phyloP scores from a whole-genome alignment of 1,140 invertebrate genomes.

The Asobara japonica region DNA sequence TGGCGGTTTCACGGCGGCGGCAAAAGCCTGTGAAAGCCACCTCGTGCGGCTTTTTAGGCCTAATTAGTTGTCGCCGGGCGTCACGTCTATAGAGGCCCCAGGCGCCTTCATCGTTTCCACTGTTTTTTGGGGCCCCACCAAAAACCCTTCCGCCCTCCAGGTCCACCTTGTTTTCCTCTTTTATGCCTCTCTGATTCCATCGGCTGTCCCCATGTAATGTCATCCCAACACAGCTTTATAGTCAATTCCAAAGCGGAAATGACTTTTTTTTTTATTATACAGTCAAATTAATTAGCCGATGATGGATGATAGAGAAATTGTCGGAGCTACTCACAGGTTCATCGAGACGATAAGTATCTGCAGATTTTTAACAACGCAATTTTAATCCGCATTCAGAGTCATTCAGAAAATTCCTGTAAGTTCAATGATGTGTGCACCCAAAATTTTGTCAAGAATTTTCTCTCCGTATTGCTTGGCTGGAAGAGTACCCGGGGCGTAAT shows the following conservation, averaged over 20 bases:
- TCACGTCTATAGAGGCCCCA: constrained; percentile 42
- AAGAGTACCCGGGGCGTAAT: too few species aligned
- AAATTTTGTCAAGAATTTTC: too few species aligned
- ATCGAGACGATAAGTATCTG: background rate
- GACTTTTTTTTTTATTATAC: background rate
- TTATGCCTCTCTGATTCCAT: constrained; percentile 10
- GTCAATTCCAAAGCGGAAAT: constrained; percentile 12
- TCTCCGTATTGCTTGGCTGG: too few species aligned
- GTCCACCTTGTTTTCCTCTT: constrained; percentile 5
- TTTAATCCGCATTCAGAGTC: too few species aligned
- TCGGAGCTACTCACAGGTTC: background rate
- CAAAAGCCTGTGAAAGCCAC: constrained; percentile 48
- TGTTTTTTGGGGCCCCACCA: background rate
- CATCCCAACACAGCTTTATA: constrained; percentile 8
- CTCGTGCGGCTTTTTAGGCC: constrained; percentile 62
- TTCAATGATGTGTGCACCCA: too few species aligned
- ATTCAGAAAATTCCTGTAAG: too few species aligned
- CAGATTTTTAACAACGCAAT: too few species aligned
- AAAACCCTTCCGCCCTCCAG: constrained; percentile 35
- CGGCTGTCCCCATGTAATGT: background rate
- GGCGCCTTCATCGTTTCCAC: constrained; percentile 28
- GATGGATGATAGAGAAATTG: constrained; percentile 4
- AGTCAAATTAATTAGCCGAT: background rate
- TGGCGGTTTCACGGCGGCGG: constrained; percentile 37
- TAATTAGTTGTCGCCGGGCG: constrained; percentile 66